phyloP scores from a whole-genome alignment of 2,797 vertebrate genomes.

The Liasis olivaceus region DNA sequence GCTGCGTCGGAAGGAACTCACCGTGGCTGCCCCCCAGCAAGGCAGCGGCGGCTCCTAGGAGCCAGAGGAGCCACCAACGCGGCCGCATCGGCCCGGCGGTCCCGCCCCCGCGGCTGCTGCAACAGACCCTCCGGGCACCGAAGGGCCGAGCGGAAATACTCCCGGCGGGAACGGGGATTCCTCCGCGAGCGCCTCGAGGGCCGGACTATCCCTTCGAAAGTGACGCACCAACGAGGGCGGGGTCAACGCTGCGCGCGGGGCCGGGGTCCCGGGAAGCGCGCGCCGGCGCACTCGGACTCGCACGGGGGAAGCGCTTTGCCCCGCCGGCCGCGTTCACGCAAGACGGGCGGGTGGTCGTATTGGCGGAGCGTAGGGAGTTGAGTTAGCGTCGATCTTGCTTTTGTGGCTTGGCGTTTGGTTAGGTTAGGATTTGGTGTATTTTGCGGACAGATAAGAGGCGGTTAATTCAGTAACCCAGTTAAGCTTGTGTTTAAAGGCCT shows the following conservation, averaged over 20 bases:
- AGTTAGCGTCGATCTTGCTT: neutral
- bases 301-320: too few species aligned
- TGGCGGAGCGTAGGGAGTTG: neutral
- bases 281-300: too few species aligned
- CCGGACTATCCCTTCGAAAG: too few species aligned
- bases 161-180: neutral
- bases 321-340: neutral
- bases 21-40: neutral
- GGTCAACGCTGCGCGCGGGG: too few species aligned
- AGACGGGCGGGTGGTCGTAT: too few species aligned
- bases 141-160: too few species aligned
- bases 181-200: neutral
- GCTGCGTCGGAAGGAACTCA: neutral
- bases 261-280: too few species aligned
- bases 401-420: neutral
- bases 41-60: neutral
- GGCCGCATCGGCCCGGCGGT: neutral
- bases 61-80: neutral
- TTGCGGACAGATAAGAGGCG: neutral
- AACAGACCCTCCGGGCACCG: rapidly evolving
- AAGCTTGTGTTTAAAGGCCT: neutral
- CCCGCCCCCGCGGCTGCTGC: neutral
- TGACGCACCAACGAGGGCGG: neutral
- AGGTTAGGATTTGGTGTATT: neutral
- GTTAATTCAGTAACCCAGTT: neutral